Evolutionary conservation across 1,140 invertebrate species (phyloP).

Genomic region (Cheumatopsyche charites): DNA sequence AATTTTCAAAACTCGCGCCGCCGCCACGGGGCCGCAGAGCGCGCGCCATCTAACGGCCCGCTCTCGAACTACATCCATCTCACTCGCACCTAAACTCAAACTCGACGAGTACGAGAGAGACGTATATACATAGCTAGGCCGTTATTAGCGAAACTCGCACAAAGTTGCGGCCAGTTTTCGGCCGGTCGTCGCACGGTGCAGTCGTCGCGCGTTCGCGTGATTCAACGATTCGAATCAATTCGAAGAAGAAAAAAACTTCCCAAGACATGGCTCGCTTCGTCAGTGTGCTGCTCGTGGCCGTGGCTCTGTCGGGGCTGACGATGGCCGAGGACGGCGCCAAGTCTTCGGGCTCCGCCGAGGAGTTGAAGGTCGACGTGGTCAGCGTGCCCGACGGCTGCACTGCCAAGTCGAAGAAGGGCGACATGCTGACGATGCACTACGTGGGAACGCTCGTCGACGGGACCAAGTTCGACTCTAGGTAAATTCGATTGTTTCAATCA

Average conservation of each 20-base stretch:
- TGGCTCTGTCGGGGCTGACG: constrained; percentile 59
- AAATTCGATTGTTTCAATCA: too few species aligned
- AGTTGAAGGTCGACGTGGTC: constrained; percentile 82
- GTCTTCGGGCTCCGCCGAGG: constrained; percentile 50
- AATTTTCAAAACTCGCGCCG: too few species aligned
- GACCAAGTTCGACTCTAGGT: constrained; percentile 94
- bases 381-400: constrained; percentile 82
- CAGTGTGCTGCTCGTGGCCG: constrained; percentile 50
- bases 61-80: constrained; percentile 14
- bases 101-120: not conserved
- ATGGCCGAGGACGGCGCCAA: constrained; percentile 50
- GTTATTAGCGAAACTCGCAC: constrained; percentile 37
- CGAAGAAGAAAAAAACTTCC: too few species aligned
- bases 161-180: constrained; percentile 44
- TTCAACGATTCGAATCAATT: too few species aligned
- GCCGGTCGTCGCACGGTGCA: too few species aligned
- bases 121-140: not conserved
- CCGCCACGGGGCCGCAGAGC: too few species aligned
- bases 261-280: constrained; percentile 7
- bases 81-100: not conserved
- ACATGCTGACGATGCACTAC: constrained; percentile 94
- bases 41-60: too few species aligned
- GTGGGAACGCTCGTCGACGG: constrained; percentile 86
- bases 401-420: constrained; percentile 81
- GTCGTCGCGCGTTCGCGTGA: constrained; percentile 30